Conservation (phyloP, 2,888 invertebrate genomes). For the Caenorhabditis becei region DNA sequence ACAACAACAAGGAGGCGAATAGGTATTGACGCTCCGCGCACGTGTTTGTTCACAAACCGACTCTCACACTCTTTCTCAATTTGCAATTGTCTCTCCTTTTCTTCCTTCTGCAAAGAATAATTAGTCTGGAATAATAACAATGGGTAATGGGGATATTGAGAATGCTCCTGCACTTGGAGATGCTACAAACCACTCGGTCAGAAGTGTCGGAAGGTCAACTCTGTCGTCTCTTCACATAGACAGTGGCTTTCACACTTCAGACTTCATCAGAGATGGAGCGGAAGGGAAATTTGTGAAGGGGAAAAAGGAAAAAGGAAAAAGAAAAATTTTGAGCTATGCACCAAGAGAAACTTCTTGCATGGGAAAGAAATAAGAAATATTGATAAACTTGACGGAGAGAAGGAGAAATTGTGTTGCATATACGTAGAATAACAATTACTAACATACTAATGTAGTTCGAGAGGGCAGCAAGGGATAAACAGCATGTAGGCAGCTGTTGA, state of each 20-base stretch:
- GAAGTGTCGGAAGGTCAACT: neutral
- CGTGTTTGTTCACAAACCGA: neutral
- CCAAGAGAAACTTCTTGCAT: too few relatives aligned
- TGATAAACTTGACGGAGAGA: neutral
- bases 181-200: too few relatives aligned
- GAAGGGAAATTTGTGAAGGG: too few relatives aligned
- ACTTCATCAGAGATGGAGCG: neutral
- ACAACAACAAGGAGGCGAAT: neutral
- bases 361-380: too few relatives aligned
- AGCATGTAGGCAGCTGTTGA: neutral
- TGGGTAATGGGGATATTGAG: too few relatives aligned
- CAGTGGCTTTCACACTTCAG: neutral
- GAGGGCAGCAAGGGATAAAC: neutral
- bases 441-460: constrained; percentile 2
- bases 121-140: too few relatives aligned
- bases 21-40: neutral
- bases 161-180: too few relatives aligned
- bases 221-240: neutral
- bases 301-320: too few relatives aligned
- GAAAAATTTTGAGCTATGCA: too few relatives aligned
- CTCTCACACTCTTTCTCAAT: neutral
- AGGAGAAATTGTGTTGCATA: too few relatives aligned
- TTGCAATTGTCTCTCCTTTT: neutral
- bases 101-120: neutral
- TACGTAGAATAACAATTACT: constrained; percentile 1